Evolutionary conservation across 2,113 vertebrate species (phyloP), one percentile per base, ranked within the genome.

Genomic region (Mystacornis crossleyi): DNA sequence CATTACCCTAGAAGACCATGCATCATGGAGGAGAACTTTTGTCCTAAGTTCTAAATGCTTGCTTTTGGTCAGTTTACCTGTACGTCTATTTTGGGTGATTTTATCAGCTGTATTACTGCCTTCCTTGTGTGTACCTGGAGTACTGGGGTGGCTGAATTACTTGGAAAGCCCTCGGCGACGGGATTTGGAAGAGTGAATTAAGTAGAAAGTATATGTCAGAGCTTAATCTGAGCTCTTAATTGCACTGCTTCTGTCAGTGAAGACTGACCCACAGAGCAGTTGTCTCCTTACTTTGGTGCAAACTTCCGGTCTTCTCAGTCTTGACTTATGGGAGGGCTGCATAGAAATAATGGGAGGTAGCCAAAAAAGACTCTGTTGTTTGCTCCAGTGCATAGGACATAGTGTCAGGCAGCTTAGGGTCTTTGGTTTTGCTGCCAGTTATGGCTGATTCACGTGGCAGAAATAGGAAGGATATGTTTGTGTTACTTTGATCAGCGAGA

Each of bases 161-260:
- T 88, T 0, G 0, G 71, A 64, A 93, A 53, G 54, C 38, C 86
- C 34, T 94, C 1, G 1, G 72, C 73, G 84, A 79, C 1, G 0
- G 81, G 89, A 96, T 96, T 93, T 95, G 57, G 36, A 79, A 85
- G 91, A 96, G 78, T 97, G 81, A 96, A 85, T 91, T 96, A 85
- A 95, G 77, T 71, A 91, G 89, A 96, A 95, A 91, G 81, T 93
- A 29, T 77, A 54, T 86, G 82, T 40, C 33, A 47, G 60, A 71
- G 65, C 60, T 96, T 95, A 95, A 81, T 42, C 36, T 89, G 78
- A 96, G 86, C 95, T 85, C 55, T 81, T 97, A 89, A 94, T 95
- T 95, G 54, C 71, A 73, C 87, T 89, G 61, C 70, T 72, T 78
- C 64, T 85, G 57, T 81, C 81, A 61, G 20, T 51, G 73, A 81